phyloP scores from a whole-genome alignment of 2,113 vertebrate species.

The Atrichornis clamosus region DNA sequence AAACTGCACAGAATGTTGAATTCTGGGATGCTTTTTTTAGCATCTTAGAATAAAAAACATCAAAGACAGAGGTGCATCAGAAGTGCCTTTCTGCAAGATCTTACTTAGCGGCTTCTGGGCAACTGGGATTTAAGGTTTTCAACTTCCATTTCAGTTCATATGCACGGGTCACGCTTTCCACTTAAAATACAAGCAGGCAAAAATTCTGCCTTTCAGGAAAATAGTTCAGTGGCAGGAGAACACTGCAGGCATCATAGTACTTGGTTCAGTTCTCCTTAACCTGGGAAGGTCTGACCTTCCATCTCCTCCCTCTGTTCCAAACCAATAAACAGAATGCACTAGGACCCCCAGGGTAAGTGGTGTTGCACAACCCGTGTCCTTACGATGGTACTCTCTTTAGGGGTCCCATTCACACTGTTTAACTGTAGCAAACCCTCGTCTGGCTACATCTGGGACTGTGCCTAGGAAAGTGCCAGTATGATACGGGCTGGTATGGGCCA shows the following conservation, averaged over 20 bases:
- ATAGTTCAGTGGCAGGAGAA: background rate
- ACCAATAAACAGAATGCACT: background rate
- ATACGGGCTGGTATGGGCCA: background rate
- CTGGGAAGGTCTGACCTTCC: background rate
- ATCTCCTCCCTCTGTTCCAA: background rate
- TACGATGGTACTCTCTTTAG: background rate
- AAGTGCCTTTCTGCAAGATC: background rate
- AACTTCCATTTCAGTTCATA: background rate
- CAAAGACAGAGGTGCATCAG: background rate
- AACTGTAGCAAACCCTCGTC: background rate
- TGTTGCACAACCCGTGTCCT: background rate
- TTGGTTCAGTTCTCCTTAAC: background rate
- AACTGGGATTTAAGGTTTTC: background rate
- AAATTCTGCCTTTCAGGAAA: background rate
- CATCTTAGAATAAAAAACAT: background rate
- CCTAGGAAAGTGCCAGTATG: background rate
- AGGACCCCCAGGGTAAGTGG: background rate
- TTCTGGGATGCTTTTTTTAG: background rate
- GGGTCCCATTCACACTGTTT: background rate
- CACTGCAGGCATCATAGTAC: background rate
- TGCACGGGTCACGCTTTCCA: background rate
- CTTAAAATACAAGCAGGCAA: background rate
- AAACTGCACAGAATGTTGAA: background rate
- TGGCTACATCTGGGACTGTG: accelerated
- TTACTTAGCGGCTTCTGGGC: background rate